Evolutionary conservation across 2,113 vertebrate genomes (phyloP), one percentile per base, ranked within the genome.

Genomic region (Ammodytes marinus): DNA sequence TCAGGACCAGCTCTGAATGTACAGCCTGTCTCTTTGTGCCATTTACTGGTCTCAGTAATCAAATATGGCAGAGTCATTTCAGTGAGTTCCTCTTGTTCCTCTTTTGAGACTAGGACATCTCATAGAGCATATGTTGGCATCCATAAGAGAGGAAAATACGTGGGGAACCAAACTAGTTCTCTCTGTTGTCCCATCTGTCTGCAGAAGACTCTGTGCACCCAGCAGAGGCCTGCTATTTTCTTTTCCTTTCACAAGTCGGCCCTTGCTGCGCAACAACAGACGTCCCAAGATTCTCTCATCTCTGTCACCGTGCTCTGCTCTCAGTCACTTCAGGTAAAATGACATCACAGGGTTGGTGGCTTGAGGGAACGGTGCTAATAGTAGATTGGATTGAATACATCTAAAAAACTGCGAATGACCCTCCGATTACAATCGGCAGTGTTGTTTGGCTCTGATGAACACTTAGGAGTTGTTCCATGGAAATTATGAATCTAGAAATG

Each of bases 161-260:
- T 87, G 69, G 85, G 73, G 88, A 93, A 91, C 77, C 83, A 84
- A 93, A 89, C 78, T 77, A 64, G 69, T 81, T 89, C 57, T 73
- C 82, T 90, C 87, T 87, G 80, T 88, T 85, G 77, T 91, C 85
- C 93, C 93, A 93, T 94, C 92, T 95, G 92, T 94, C 90, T 80
- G 71, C 89, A 79, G 74, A 91, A 88, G 88, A 92, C 74, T 79
- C 47, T 83, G 71, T 82, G 85, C 88, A 89, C 81, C 88, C 79
- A 87, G 66, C 82, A 78, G 88, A 46, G 80, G 59, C 81, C 77
- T 39, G 71, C 77, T 81, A 77, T 69, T 85, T 87, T 89, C 74
- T 70, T 88, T 80, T 72, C 79, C 27, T 27, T 27, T 88, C 74
- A 78, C 82, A 82, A 84, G 88, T 89, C 71, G 46, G 71, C 77